A percentile compares a stretch with the other conserved stretches of the same genome.
Evolutionary conservation across 2,888 invertebrate species (phyloP).

Genomic region (Bibio marci): DNA sequence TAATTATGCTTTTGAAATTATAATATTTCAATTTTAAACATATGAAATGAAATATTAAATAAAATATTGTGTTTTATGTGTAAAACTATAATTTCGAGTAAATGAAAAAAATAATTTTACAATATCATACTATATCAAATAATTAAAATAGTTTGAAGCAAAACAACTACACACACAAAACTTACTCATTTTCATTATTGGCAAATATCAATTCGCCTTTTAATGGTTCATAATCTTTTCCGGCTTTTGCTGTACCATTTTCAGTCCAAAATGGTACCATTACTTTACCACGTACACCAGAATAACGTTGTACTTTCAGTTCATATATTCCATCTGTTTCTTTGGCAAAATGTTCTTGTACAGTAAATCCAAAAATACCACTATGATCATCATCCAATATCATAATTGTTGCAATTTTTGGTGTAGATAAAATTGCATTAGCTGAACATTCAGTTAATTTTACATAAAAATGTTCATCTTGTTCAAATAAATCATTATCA

Average conservation of each 20-base stretch:
- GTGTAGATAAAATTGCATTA: slow-evolving; percentile 53
- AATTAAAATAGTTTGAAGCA: no score
- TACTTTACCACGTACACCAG: slow-evolving; percentile 89
- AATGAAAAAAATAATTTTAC: no score
- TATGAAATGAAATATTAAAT: no score
- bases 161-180: no score
- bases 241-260: slow-evolving; percentile 83
- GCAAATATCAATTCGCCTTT: slow-evolving; percentile 79
- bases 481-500: slow-evolving; percentile 98
- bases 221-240: slow-evolving; percentile 70
- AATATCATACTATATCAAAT: no score
- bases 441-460: slow-evolving; percentile 58
- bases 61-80: no score
- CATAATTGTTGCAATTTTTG: slow-evolving; percentile 89
- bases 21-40: no score
- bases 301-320: slow-evolving; percentile 72
- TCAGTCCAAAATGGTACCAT: slow-evolving; percentile 76
- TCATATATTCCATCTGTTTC: slow-evolving; percentile 84
- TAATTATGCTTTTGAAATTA: no score
- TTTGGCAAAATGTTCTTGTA: slow-evolving; percentile 66
- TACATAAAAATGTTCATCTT: slow-evolving; percentile 97
- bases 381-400: slow-evolving; percentile 99
- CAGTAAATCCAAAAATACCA: slow-evolving; percentile 86
- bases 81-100: no score
- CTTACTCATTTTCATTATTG: slow-evolving; percentile 98